Base-by-base conservation (phyloP, 2,113 vertebrate species). In the Diphyllodes magnificus region DNA sequence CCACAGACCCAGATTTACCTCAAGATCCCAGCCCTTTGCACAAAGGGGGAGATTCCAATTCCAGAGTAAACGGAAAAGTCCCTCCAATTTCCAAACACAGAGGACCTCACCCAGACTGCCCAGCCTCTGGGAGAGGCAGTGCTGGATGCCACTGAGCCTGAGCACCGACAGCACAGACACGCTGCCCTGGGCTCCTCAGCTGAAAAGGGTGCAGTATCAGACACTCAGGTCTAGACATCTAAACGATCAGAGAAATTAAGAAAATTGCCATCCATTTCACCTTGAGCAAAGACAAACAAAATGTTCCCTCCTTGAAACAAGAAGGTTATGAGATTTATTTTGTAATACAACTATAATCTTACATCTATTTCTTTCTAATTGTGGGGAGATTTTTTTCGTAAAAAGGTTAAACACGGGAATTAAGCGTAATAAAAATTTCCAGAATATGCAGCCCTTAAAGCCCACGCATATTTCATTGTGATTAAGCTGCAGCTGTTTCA, bases 401-500 rank as follows among this genome's bases (percentile, higher is more conserved):
- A 88, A 90, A 96, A 88, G 76, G 80, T 79, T 95, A 92, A 95
- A 90, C 49, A 82, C 19, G 19, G 49, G 76, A 90, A 95, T 97
- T 94, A 95, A 94, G 57, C 8, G 6, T 35, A 94, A 86, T 76
- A 94, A 92, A 92, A 87, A 80, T 68, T 93, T 86, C 86, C 76
- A 75, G 82, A 90, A 84, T 78, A 92, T 23, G 65, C 37, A 94
- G 64, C 44, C 83, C 88, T 86, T 78, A 83, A 82, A 93, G 85
- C 92, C 82, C 72, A 94, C 60, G 1, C 57, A 4, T 86, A 96
- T 70, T 94, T 90, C 69, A 68, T 35, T 78, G 85, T 37, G 82
- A 88, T 94, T 81, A 92, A 93, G 85, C 71, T 90, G 92, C 92
- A 96, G 92, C 85, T 93, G 76, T 83, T 90, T 92, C 90, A 92